phyloP scores from a whole-genome alignment of 2,888 invertebrate genomes.

The Acanthosepion pharaonis region DNA sequence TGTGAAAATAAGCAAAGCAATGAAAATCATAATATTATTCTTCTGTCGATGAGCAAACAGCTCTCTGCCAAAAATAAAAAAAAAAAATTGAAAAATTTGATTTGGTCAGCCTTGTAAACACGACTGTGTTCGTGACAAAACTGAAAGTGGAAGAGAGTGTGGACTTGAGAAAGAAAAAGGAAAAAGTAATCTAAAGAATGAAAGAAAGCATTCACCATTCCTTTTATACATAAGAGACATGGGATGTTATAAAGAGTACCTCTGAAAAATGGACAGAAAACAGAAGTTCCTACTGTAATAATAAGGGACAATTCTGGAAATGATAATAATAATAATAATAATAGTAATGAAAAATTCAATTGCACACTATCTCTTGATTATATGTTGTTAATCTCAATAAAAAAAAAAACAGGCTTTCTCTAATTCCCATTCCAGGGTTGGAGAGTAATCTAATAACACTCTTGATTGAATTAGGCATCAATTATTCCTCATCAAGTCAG shows the following conservation, averaged over 20 bases:
- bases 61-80: background rate
- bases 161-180: background rate
- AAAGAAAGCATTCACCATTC: background rate
- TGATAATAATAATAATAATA: background rate
- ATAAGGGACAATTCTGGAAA: background rate
- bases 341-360: background rate
- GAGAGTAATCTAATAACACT: too few relatives aligned
- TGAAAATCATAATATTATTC: background rate
- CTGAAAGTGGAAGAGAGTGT: background rate
- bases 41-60: background rate
- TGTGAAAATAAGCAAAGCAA: background rate
- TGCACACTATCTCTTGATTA: too few relatives aligned
- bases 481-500: too few relatives aligned
- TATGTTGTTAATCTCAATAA: too few relatives aligned
- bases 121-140: background rate
- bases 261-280: background rate
- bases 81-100: slow-evolving; percentile 22
- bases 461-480: too few relatives aligned
- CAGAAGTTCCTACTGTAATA: background rate
- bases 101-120: background rate
- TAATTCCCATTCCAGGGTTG: too few relatives aligned
- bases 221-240: background rate
- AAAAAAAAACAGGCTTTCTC: too few relatives aligned
- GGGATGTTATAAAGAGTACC: background rate
- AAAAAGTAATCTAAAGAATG: background rate